A percentile compares a stretch with the other conserved stretches of the same genome.
phyloP scores from a whole-genome alignment of 2,797 vertebrate genomes.

The Rhinoraja longicauda region DNA sequence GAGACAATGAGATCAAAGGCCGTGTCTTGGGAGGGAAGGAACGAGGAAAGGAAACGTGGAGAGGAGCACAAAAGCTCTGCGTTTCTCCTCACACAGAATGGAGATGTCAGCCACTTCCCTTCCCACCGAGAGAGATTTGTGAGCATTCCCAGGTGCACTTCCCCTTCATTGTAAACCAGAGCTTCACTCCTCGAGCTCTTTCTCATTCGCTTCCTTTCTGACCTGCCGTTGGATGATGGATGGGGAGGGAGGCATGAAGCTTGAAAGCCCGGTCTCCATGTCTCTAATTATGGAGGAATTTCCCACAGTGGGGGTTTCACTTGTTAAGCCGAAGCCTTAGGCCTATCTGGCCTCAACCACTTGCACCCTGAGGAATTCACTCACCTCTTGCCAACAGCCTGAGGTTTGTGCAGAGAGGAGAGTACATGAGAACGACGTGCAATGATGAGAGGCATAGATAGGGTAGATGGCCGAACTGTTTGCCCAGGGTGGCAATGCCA shows the following conservation, averaged over 20 bases:
- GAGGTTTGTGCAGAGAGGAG: not conserved
- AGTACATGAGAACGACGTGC: not conserved
- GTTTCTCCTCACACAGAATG: not conserved
- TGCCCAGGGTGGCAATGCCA: too few species aligned
- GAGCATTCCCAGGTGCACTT: constrained; percentile 47
- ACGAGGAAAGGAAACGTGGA: not conserved
- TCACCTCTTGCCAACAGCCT: not conserved
- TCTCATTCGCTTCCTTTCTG: constrained; percentile 10
- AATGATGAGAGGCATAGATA: too few species aligned
- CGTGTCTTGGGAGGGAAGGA: not conserved
- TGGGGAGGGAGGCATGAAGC: not conserved
- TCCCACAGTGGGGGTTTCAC: constrained; percentile 8
- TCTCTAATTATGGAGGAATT: constrained; percentile 24
- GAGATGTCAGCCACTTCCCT: not conserved
- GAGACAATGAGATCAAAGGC: not conserved
- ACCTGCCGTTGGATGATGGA: constrained; percentile 8
- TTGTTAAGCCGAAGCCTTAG: not conserved
- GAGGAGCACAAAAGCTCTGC: not conserved
- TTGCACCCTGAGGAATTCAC: not conserved
- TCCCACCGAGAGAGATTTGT: constrained; percentile 42
- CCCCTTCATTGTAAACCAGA: not conserved
- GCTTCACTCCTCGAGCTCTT: not conserved
- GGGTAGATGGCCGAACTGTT: too few species aligned
- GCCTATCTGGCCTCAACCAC: not conserved
- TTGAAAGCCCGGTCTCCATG: not conserved